Base-by-base conservation (phyloP, 2,113 vertebrate species). In the Piliocolobus tephrosceles region DNA sequence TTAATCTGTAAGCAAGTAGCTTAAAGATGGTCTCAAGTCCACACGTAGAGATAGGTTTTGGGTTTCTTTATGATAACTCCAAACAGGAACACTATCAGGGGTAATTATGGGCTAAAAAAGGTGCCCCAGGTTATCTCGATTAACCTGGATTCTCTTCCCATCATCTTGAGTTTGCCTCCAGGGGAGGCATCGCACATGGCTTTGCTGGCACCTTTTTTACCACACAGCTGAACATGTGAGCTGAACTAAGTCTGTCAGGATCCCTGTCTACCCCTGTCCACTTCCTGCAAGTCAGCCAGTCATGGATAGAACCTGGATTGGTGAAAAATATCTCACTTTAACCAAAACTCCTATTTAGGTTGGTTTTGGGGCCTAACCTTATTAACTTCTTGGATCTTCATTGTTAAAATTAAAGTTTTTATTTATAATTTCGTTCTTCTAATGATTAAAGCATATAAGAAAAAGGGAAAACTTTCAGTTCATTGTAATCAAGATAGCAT, bases 381-480 rank as follows among this genome's bases (percentile, higher is more conserved):
- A 70, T 87, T 85, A 61, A 87, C 47, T 91, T 96, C 81, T 92
- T 13, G 93, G 9, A 80, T 80, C 57, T 84, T 81, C 40, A 81
- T 58, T 45, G 86, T 58, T 82, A 79, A 87, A 90, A 52, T 84
- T 75, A 82, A 40, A 4, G 38, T 35, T 90, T 92, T 68, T n/a
- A 91, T 27, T 86, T 86, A n/a, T 58, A 52, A 58, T 45, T 87
- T 84, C 66, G 4, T 47, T 86, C 16, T 55, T 82, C 68, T 50
- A 80, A 84, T n/a, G 32, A 91, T 20, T 55, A 82, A 90, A 68
- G 40, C 30, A 38, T 47, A 1, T 35, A 85, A 86, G 18, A 22
- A n/a, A 92, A 68, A 88, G n/a, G 32, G 57, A 64, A 82, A 40
- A 2, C 13, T 66, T 94, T 93, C 6, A n/a, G 50, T 80, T 95